phyloP scores from a whole-genome alignment of 37 sponge, comb jelly and placozoan species.

The Aplysina aerophoba region DNA sequence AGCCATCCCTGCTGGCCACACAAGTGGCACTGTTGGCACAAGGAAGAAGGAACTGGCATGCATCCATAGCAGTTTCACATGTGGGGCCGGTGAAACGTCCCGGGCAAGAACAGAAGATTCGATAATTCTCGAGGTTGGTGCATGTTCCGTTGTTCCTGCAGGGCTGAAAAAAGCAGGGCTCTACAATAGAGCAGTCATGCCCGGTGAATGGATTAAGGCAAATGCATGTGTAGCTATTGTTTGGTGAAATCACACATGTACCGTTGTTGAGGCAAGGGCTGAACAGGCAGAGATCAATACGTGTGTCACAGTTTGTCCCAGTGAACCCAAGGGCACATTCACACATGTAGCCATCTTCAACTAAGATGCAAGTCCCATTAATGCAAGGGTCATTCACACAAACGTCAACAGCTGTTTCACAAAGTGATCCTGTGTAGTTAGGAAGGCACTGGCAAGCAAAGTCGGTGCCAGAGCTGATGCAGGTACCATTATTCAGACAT shows the following conservation, averaged over 20 bases:
- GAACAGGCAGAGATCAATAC: conserved; percentile 52
- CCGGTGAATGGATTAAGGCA: conserved; percentile 45
- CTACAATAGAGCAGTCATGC: background rate
- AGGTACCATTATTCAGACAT: conserved; percentile 45
- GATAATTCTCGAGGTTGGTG: background rate
- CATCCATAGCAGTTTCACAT: conserved; percentile 47
- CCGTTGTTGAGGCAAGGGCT: background rate
- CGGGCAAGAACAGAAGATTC: conserved; percentile 18
- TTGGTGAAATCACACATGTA: background rate
- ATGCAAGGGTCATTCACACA: background rate
- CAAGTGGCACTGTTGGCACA: conserved; percentile 33
- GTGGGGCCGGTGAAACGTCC: conserved; percentile 25
- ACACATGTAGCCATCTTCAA: background rate
- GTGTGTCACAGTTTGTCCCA: conserved; percentile 48
- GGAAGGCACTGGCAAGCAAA: conserved; percentile 33
- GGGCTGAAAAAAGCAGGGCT: background rate
- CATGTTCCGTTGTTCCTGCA: conserved; percentile 40
- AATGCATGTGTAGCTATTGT: conserved; percentile 22
- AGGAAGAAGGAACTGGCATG: conserved; percentile 12
- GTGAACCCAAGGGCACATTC: conserved; percentile 3
- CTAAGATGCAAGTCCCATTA: conserved; percentile 24
- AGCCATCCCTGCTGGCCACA: background rate
- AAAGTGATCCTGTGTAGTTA: conserved; percentile 20
- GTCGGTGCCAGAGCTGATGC: background rate
- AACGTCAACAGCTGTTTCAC: conserved; percentile 13